These are phyloP conservation scores for Dasyprocta punctata DNA, from an alignment of 2,113 vertebrate species.

Conservation along the genomic window DNA sequence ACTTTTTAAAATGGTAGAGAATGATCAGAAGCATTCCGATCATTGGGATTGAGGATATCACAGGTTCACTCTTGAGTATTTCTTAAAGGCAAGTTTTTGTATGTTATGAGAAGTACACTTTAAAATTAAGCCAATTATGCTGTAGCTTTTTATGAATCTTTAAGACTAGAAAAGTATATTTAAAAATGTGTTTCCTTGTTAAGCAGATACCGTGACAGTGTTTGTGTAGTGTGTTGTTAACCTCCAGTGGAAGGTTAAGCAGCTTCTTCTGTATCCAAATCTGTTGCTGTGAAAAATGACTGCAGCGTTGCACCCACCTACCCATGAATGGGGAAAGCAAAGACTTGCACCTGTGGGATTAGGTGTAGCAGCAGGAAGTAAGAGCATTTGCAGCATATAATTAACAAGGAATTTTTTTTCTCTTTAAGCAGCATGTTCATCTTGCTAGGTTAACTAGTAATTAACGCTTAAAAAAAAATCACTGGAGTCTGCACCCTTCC, in stretches of 20 bases:
- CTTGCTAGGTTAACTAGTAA: slow-evolving; percentile 91
- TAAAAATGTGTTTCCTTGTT: slow-evolving; percentile 67
- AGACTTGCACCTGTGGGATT: slow-evolving; percentile 91
- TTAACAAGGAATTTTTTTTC: slow-evolving; percentile 89
- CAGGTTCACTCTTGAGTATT: slow-evolving; percentile 17
- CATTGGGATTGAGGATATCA: neutral
- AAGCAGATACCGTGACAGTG: slow-evolving; percentile 61
- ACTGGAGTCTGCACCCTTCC: slow-evolving; percentile 84
- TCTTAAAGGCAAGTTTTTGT: slow-evolving; percentile 60
- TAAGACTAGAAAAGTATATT: slow-evolving; percentile 70
- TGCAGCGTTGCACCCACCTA: slow-evolving; percentile 79
- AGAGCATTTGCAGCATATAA: slow-evolving; percentile 88
- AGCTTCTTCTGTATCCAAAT: slow-evolving; percentile 83
- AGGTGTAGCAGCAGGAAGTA: slow-evolving; percentile 91
- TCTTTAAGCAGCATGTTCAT: slow-evolving; percentile 85
- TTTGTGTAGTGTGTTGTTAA: slow-evolving; percentile 80
- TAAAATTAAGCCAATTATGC: slow-evolving; percentile 64
- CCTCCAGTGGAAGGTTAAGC: slow-evolving; percentile 83
- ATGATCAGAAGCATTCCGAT: neutral
- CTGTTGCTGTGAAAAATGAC: slow-evolving; percentile 82
- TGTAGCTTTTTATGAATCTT: slow-evolving; percentile 63
- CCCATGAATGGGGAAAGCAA: slow-evolving; percentile 81
- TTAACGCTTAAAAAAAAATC: slow-evolving; percentile 88
- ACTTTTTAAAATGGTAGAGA: neutral
- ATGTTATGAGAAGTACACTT: neutral